Base-by-base conservation (phyloP, 2,113 vertebrate species). In the Redunca redunca region DNA sequence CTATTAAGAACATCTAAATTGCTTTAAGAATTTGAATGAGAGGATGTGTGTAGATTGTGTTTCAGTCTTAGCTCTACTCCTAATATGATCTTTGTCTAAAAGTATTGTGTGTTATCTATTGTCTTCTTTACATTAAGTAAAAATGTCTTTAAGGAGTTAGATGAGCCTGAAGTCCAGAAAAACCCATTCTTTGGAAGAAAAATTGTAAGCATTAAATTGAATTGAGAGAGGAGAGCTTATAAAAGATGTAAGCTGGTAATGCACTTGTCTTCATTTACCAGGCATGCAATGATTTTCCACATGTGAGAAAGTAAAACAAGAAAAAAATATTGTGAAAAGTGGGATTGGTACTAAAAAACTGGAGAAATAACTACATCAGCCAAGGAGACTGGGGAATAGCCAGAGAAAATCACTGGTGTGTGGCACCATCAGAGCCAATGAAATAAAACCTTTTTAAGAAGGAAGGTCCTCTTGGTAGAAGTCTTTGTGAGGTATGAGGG, bases 81-180 rank as follows among this genome's bases (percentile, higher is more conserved):
- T 95, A 67, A 89, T 30, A 80, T 40, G 15, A 85, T 74, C 23
- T 84, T 90, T 87, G 30, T 91, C 81, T 92, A 50, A 97, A 95
- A 71, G 25, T 88, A 58, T 57, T 77, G 14, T 80, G 46, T 14
- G 25, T 55, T 89, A 43, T 62, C 82, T 83, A 6, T 58, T 64
- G 14, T 52, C 23, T 95, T 88, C 57, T 57, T 88, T 89, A 86
- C 7, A 52, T 95, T 67, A 90, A 77, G 36, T 91, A 67, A 58
- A 96, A 67, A 89, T 84, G 0, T 52, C 23, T 74, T 89, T 77
- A 92, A 71, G 81, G 96, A 90, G 93, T 96, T 48, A 94, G 21
- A 4, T 13, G 48, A 90, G 6, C 21, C 17, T 90, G 10, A 92
- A 94, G 23, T 58, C 28, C 14, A 78, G 81, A 25, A 52, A 83